These are phyloP conservation scores for Periphyllus acericola DNA, from an alignment of 2,888 invertebrate genomes.

Conservation along the genomic window DNA sequence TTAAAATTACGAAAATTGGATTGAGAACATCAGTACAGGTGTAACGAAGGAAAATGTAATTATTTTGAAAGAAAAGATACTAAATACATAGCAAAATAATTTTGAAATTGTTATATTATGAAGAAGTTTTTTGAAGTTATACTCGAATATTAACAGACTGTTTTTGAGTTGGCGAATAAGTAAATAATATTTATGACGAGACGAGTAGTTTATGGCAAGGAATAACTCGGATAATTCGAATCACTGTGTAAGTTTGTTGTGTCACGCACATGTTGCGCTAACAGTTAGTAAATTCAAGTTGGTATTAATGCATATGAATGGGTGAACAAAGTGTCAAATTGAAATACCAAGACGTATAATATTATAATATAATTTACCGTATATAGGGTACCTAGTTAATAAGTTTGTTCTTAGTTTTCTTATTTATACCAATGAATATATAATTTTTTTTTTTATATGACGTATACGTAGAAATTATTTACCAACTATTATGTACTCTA, in stretches of 20 bases:
- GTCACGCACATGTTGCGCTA: not conserved
- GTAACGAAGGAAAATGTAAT: not conserved
- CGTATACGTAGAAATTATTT: too few relatives aligned
- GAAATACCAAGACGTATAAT: not conserved
- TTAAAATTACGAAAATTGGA: too few relatives aligned
- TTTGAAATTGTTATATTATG: not conserved
- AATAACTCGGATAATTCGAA: not conserved
- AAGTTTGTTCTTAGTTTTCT: not conserved
- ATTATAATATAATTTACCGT: not conserved
- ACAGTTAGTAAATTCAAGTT: slow-evolving; percentile 2
- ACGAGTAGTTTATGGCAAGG: not conserved
- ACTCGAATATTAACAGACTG: not conserved
- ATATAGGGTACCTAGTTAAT: not conserved
- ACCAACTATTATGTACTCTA: too few relatives aligned
- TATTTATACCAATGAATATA: not conserved
- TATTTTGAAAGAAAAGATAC: not conserved
- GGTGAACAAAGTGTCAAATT: slow-evolving; percentile 10
- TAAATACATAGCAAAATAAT: not conserved
- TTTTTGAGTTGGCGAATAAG: not conserved
- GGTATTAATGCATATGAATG: not conserved
- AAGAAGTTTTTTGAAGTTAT: not conserved
- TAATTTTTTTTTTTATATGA: not conserved
- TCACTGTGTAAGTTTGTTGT: not conserved
- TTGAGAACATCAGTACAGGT: too few relatives aligned
- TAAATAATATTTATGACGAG: not conserved